Evolutionary conservation across 1,140 invertebrate genomes (phyloP), one percentile per base, ranked within the genome.

Genomic region (Theocolax elegans): DNA sequence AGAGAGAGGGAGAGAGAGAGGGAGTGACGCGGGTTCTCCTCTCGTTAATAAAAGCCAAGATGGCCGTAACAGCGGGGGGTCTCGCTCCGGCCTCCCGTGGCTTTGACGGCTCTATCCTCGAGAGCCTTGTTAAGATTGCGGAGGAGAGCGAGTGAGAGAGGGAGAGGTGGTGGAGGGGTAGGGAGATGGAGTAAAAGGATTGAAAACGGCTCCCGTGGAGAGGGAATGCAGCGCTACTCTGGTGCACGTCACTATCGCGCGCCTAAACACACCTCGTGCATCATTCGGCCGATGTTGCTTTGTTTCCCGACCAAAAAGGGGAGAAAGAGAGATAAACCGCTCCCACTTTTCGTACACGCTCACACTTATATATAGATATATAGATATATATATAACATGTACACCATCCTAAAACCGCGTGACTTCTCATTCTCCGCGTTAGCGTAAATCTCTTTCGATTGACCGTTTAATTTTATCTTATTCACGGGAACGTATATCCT

Each of bases 231-330:
- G 49, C 23, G n/a, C 35, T 13, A 31, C 23, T n/a, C 8, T 2
- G n/a, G 27, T 0, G 74, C 77, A 77, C 80, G 77, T 85, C 82
- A 83, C 80, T 83, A 85, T 84, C 81, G 77, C 83, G 78, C 83
- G 79, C 80, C 80, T 85, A 85, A 86, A 86, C 82, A 84, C 84
- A 86, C 84, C 83, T 86, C 83, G 80, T 85, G 81, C 77, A 86
- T 86, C 84, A 83, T 81, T 73, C 72, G 40, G 13, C 58, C 72
- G 76, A 73, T n/a, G n/a, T n/a, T 70, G 78, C 79, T 83, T 84
- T 84, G 80, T 85, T 85, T 84, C n/a, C n/a, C n/a, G n/a, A n/a
- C n/a, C n/a, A n/a, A n/a, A n/a, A n/a, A n/a, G n/a, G n/a, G n/a
- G n/a, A n/a, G n/a, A n/a, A n/a, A n/a, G n/a, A n/a, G n/a, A n/a